Evolutionary conservation across 1,140 invertebrate species (phyloP), one percentile per base, ranked within the genome.

Genomic region (Bradynema listronoti): DNA sequence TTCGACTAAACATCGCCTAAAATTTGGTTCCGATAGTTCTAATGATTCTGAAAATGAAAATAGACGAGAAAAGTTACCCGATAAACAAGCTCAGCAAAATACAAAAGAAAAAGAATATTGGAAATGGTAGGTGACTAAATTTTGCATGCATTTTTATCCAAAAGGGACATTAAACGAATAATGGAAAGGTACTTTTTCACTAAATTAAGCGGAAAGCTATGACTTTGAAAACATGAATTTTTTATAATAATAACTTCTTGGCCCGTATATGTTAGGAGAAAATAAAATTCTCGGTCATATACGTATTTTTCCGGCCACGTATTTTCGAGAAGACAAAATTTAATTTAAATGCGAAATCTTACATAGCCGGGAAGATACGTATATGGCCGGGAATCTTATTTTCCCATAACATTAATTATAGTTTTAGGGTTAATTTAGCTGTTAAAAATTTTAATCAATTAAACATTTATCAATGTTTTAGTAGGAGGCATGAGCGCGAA

Each of bases 401-500:
- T n/a, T n/a, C n/a, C n/a, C n/a, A n/a, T n/a, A n/a, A n/a, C n/a
- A n/a, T 54, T 24, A 0, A 29, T 53, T 54, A 16, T 50, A 22
- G 14, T 32, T 16, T 58, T 58, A 16, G 30, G 11, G 5, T 46
- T 9, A 19, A 16, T 58, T 29, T 58, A n/a, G 14, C 1, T 58
- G 14, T 43, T 47, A 14, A 14, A 25, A 0, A 4, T 63, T 25
- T 14, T 24, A 16, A 50, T 2, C 1, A 29, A 34, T 29, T 39
- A 14, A 46, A 32, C 6, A 5, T 7, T 29, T 19, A 51, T 59
- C 22, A 39, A 27, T 9, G 16, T 61, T 65, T 68, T 25, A 75
- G 68, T 25, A 53, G 76, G 5, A 57, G 71, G 11, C 49, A 47
- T 4, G 51, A 66, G 4, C 67, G 73, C 36, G 63, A 71, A 42